Percentiles rank a stretch among this genome's conserved stretches.
These are phyloP conservation scores for Oeneis ivallda DNA, from an alignment of 2,888 invertebrate genomes.

Conservation along the genomic window DNA sequence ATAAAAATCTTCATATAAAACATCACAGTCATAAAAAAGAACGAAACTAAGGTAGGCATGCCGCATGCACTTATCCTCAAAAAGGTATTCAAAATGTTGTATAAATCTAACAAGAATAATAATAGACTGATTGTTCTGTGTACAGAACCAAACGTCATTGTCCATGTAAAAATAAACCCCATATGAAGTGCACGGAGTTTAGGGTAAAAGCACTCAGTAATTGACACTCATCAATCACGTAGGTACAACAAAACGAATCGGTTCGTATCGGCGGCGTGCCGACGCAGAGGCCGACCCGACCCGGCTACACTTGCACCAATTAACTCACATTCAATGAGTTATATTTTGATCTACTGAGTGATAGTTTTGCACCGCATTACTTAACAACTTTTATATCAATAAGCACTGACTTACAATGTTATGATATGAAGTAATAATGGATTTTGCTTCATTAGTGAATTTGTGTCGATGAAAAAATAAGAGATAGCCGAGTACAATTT, in stretches of 20 bases:
- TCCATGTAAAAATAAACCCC: constrained; percentile 22
- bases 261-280: constrained; percentile 19
- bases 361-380: constrained; percentile 5
- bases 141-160: constrained; percentile 10
- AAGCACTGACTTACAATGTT: neutral
- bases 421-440: neutral
- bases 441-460: neutral
- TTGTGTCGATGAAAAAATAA: neutral
- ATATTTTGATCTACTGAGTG: constrained; percentile 18
- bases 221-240: constrained; percentile 49
- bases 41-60: no score
- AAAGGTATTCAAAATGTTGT: neutral
- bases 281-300: constrained; percentile 12
- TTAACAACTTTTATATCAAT: neutral
- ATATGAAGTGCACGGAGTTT: constrained; percentile 19
- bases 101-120: constrained; percentile 13
- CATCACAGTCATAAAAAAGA: no score
- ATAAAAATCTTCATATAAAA: no score
- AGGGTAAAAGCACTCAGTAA: constrained; percentile 47
- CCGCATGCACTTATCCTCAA: no score
- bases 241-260: constrained; percentile 30
- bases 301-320: constrained; percentile 23
- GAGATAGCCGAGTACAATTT: neutral
- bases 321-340: constrained; percentile 16
- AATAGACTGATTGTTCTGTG: neutral